Evolutionary conservation across 2,797 vertebrate genomes (phyloP).

Genomic region (Podarcis lilfordi): DNA sequence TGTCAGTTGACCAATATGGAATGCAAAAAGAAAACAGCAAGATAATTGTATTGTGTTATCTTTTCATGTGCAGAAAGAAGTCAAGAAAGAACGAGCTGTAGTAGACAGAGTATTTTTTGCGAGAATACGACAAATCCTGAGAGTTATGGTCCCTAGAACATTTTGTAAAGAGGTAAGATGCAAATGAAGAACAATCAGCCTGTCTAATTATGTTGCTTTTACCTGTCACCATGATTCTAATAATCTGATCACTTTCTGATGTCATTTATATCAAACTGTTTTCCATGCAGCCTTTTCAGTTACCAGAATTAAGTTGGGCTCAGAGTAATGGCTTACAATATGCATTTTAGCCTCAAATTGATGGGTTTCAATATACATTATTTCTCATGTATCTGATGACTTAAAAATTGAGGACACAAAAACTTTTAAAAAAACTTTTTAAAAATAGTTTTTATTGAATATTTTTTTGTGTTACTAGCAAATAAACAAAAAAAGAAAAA

Average conservation of each 20-base stretch:
- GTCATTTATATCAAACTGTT: neutral
- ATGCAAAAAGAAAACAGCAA: neutral
- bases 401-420: neutral
- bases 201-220: neutral
- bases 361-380: neutral
- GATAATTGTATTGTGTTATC: conserved; percentile 27
- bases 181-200: neutral
- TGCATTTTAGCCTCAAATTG: neutral
- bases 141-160: conserved; percentile 87
- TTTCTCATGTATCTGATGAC: neutral
- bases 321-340: neutral
- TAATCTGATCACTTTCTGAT: neutral
- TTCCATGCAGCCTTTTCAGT: neutral
- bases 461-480: too few relatives aligned
- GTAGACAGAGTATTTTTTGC: conserved; percentile 90
- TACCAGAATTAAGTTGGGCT: neutral
- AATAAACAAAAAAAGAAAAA: too few relatives aligned
- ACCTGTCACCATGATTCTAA: neutral
- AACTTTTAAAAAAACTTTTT: too few relatives aligned
- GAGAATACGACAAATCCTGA: conserved; percentile 84
- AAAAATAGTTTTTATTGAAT: too few relatives aligned
- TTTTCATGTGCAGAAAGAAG: conserved; percentile 84
- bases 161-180: conserved; percentile 91
- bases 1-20: neutral
- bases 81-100: conserved; percentile 89